Percentiles rank a stretch among this genome's conserved stretches.
Evolutionary conservation across 2,113 vertebrate genomes (phyloP).

Genomic region (Periophthalmodon schlosseri): DNA sequence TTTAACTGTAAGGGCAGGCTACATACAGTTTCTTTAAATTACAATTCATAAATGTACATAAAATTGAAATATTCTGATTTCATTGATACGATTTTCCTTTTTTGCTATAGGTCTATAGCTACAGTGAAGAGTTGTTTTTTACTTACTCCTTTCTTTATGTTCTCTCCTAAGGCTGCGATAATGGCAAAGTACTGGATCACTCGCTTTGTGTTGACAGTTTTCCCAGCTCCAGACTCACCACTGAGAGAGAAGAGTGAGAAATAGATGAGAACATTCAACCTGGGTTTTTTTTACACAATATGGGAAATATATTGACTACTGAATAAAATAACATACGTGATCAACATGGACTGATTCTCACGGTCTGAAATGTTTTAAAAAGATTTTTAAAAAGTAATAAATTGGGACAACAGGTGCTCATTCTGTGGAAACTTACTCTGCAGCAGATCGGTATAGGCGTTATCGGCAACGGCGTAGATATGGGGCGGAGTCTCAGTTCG

Average conservation of each 20-base stretch:
- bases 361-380: conserved; percentile 78
- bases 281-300: not conserved
- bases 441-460: conserved; percentile 92
- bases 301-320: not conserved
- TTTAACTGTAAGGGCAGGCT: too few species aligned
- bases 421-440: conserved; percentile 79
- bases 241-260: conserved; percentile 77
- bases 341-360: conserved; percentile 96
- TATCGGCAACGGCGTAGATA: conserved; percentile 91
- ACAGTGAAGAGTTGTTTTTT: conserved; percentile 53
- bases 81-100: too few species aligned
- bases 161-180: conserved; percentile 91
- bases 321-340: conserved; percentile 83
- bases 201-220: conserved; percentile 98
- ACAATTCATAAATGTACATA: not conserved
- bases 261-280: not conserved
- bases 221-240: conserved; percentile 97
- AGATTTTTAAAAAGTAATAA: not conserved
- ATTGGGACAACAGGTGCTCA: not conserved
- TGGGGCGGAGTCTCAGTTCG: conserved; percentile 87
- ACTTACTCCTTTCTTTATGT: conserved; percentile 84
- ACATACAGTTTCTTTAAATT: too few species aligned
- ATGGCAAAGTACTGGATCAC: conserved; percentile 99
- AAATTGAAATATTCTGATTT: too few species aligned
- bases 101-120: not conserved